A percentile compares a stretch with the other conserved stretches of the same genome.
Conservation (phyloP, 2,888 invertebrate species). For the Thera obeliscata region DNA sequence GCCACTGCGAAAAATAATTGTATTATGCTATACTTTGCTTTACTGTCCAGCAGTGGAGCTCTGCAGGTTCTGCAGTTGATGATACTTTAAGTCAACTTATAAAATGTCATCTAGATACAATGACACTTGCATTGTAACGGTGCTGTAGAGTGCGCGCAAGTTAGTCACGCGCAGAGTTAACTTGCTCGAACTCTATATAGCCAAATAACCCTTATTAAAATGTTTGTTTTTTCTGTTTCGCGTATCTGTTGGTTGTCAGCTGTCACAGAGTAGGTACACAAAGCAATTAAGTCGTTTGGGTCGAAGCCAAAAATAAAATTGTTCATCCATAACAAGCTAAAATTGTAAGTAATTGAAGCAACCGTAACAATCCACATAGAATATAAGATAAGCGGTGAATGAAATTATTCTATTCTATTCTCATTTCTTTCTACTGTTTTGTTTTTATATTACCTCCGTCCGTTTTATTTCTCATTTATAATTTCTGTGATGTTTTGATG, state of each 20-base stretch:
- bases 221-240: constrained; percentile 1
- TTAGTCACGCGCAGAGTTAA: no score
- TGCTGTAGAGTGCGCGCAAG: no score
- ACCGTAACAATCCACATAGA: constrained; percentile 41
- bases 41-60: no score
- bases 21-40: no score
- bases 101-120: no score
- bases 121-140: no score
- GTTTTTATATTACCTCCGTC: constrained; percentile 32
- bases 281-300: constrained; percentile 39
- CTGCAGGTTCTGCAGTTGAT: no score
- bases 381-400: constrained; percentile 30
- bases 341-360: constrained; percentile 44
- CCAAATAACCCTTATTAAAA: no score
- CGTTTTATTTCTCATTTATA: constrained; percentile 34
- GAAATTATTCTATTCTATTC: constrained; percentile 30
- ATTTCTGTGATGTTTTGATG: constrained; percentile 31
- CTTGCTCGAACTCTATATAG: no score
- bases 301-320: constrained; percentile 40
- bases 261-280: constrained; percentile 30
- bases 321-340: constrained; percentile 39
- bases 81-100: no score
- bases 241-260: constrained; percentile 29
- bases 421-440: constrained; percentile 22
- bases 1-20: no score